Evolutionary conservation across 2,113 vertebrate genomes (phyloP), one percentile per base, ranked within the genome.

Genomic region (Phoenicopterus ruber): DNA sequence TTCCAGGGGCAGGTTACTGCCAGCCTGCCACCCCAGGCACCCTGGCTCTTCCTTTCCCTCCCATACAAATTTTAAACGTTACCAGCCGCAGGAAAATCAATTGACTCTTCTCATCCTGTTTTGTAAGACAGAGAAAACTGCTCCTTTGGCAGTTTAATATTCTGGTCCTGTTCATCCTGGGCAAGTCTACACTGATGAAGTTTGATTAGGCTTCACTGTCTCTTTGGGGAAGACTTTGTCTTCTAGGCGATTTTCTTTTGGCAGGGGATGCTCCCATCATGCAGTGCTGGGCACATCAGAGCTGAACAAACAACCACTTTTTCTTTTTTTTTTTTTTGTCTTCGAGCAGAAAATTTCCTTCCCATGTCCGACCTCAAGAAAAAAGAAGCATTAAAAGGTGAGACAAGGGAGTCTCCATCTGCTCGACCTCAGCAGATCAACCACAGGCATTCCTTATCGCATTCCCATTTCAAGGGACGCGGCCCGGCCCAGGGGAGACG

Each of bases 221-320:
- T 83, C 74, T 94, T 90, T 73, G 62, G 90, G 94, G 92, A 93
- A 63, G 82, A 81, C 77, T 81, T 55, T 88, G 71, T 93, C 88
- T 94, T 88, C 67, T 21, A 80, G 42, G 65, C n/a, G 55, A 16
- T 88, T 80, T 86, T 78, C 65, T 76, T 44, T 36, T 62, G 82
- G 90, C 95, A 86, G 76, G 85, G 88, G 82, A 70, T 81, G 82
- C 36, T 80, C 42, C 74, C 85, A 54, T 57, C 50, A 10, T n/a
- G 38, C 88, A 59, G 50, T 2, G 40, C 70, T 59, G 63, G 86
- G 65, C 69, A 82, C 47, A 80, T 11, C 0, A 0, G 42, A 67
- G 32, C 54, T 18, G 13, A 77, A 32, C 42, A 54, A 84, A 10
- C 44, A 32, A 78, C 50, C 32, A 1, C 25, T 47, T 52, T 7